Evolutionary conservation across 2,888 invertebrate genomes (phyloP), one percentile per base, ranked within the genome.

Genomic region (Plebejus melissa): DNA sequence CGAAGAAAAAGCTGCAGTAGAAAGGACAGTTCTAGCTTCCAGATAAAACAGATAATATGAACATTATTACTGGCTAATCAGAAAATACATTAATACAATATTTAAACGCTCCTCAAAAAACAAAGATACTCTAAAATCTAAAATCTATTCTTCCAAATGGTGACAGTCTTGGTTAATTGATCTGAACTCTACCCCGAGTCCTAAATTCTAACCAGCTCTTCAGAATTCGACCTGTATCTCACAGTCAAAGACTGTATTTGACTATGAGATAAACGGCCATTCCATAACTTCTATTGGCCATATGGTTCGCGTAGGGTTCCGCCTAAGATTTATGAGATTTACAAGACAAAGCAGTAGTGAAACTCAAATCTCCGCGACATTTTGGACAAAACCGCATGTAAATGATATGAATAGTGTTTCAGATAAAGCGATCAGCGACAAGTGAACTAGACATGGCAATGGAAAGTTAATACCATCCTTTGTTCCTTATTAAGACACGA

Each of bases 401-500:
- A 72, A 72, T 72, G 50, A 54, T 72, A 72, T 50, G 46, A 72
- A 72, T 72, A 50, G 54, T 32, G 54, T 72, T 41, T 28, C 50
- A 72, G 72, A 72, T 72, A 72, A 72, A 72, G 54, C 72, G 22
- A 72, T 72, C 72, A 54, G 28, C 60, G 71, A 58, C 70, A 75
- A 75, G 58, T 54, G 50, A 75, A 70, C 75, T 71, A 38, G 70
- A 75, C 70, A 70, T 41, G 46, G 57, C 57, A 75, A 54, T 75
- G 75, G 75, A 75, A 75, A 75, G 75, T 71, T 41, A 38, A 75
- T 46, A 75, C 60, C 75, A 75, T 70, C 75, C 71, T 75, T 75
- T 75, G 75, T 75, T 71, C 75, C 75, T 72, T 75, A 75, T 75
- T 75, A 75, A 75, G 75, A 72, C 75, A 75, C 60, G 71, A 58